phyloP scores from a whole-genome alignment of 2,888 invertebrate genomes.

The Hybos culiciformis region DNA sequence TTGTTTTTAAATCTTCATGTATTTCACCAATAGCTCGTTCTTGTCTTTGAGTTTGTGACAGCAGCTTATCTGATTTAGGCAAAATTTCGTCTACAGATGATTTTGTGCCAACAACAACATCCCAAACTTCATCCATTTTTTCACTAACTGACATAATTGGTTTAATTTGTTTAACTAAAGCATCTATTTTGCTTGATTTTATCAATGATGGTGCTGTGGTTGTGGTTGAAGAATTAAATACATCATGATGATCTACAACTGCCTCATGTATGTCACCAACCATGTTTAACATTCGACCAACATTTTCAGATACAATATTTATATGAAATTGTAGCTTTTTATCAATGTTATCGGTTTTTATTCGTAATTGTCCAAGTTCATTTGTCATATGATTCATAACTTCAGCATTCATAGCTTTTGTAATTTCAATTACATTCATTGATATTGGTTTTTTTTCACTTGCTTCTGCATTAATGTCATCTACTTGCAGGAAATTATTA shows the following conservation, averaged over 20 bases:
- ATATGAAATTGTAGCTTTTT: slow-evolving; percentile 74
- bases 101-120: slow-evolving; percentile 77
- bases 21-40: slow-evolving; percentile 78
- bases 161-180: slow-evolving; percentile 64
- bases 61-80: slow-evolving; percentile 72
- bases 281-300: slow-evolving; percentile 64
- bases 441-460: slow-evolving; percentile 77
- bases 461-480: slow-evolving; percentile 75
- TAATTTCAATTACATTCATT: slow-evolving; percentile 68
- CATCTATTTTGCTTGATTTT: slow-evolving; percentile 63
- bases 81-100: slow-evolving; percentile 74
- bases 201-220: slow-evolving; percentile 44
- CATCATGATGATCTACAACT: slow-evolving; percentile 58
- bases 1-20: slow-evolving; percentile 64
- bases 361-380: slow-evolving; percentile 64
- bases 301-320: slow-evolving; percentile 66
- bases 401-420: slow-evolving; percentile 69
- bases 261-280: slow-evolving; percentile 72
- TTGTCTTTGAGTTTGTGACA: slow-evolving; percentile 74
- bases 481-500: slow-evolving; percentile 63
- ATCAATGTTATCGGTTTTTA: slow-evolving; percentile 63
- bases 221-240: slow-evolving; percentile 42
- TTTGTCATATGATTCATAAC: slow-evolving; percentile 68
- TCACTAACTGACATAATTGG: slow-evolving; percentile 76
- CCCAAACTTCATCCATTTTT: slow-evolving; percentile 87